phyloP scores from a whole-genome alignment of 2,888 invertebrate genomes.

The Caenorhabditis auriculariae region DNA sequence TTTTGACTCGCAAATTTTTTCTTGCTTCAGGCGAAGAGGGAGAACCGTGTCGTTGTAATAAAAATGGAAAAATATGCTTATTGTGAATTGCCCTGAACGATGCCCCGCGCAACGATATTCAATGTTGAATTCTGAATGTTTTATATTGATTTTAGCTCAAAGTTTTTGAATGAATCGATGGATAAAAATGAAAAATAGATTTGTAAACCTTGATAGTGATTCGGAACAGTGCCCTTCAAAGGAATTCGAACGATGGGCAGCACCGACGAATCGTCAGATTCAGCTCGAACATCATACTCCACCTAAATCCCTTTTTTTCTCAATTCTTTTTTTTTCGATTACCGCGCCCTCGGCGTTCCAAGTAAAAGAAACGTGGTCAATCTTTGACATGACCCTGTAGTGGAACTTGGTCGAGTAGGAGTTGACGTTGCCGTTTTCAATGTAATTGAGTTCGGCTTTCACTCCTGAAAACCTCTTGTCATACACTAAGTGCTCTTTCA shows the following conservation, averaged over 20 bases:
- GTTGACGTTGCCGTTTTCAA: slow-evolving; percentile 55
- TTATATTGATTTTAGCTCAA: not conserved
- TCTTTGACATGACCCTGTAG: slow-evolving; percentile 51
- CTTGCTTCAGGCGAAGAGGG: slow-evolving; percentile 38
- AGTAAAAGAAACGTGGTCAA: slow-evolving; percentile 54
- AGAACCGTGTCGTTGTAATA: slow-evolving; percentile 21
- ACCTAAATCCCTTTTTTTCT: slow-evolving; percentile 10
- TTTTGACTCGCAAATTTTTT: slow-evolving; percentile 40
- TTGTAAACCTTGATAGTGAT: slow-evolving; percentile 40
- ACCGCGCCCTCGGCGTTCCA: slow-evolving; percentile 49
- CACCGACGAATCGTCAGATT: slow-evolving; percentile 59
- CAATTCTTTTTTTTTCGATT: not conserved
- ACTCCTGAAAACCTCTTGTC: slow-evolving; percentile 42
- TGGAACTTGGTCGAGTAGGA: slow-evolving; percentile 57
- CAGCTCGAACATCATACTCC: slow-evolving; percentile 44
- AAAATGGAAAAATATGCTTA: slow-evolving; percentile 45
- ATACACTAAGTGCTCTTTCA: not conserved
- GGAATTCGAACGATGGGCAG: slow-evolving; percentile 55
- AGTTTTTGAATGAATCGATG: slow-evolving; percentile 2
- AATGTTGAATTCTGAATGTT: slow-evolving; percentile 55
- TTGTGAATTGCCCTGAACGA: slow-evolving; percentile 57
- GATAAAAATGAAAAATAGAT: slow-evolving; percentile 4
- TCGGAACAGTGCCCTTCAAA: slow-evolving; percentile 49
- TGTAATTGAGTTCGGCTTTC: slow-evolving; percentile 56
- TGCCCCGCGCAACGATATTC: slow-evolving; percentile 60